These are phyloP conservation scores for Dryobotodes eremita DNA, from an alignment of 2,888 invertebrate species.

Conservation along the genomic window DNA sequence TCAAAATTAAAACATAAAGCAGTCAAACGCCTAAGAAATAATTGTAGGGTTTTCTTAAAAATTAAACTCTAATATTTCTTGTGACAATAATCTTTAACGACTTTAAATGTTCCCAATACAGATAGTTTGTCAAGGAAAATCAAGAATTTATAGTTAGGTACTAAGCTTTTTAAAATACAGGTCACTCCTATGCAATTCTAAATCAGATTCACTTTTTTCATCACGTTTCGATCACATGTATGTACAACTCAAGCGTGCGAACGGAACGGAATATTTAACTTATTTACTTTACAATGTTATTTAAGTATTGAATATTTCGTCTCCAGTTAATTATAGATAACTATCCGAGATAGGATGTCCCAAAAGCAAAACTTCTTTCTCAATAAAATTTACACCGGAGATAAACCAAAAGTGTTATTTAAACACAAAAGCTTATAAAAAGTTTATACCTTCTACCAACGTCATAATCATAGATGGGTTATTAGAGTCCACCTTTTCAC, in stretches of 20 bases:
- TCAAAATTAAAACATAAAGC: constrained; percentile 55
- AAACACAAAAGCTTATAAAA: neutral
- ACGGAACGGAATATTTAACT: too few species aligned
- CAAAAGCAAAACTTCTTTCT: neutral
- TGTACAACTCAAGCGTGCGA: constrained; percentile 37
- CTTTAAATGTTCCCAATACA: constrained; percentile 17
- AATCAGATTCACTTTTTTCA: neutral
- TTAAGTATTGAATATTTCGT: too few species aligned
- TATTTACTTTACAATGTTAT: too few species aligned
- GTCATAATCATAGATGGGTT: neutral
- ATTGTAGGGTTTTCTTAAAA: constrained; percentile 39
- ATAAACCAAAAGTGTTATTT: neutral
- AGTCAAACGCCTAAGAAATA: constrained; percentile 32
- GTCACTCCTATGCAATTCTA: neutral
- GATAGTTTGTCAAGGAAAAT: constrained; percentile 1
- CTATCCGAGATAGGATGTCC: neutral
- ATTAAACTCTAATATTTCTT: constrained; percentile 11
- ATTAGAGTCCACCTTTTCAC: neutral
- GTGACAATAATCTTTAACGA: constrained; percentile 17
- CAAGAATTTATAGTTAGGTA: neutral
- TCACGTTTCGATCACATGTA: neutral
- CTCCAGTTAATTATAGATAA: too few species aligned
- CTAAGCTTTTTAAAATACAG: neutral
- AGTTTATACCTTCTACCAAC: neutral
- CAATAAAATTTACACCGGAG: neutral